A percentile compares a stretch with the other conserved stretches of the same genome.
Evolutionary conservation across 2,888 invertebrate genomes (phyloP).

Genomic region (Oxyteleia sp.): DNA sequence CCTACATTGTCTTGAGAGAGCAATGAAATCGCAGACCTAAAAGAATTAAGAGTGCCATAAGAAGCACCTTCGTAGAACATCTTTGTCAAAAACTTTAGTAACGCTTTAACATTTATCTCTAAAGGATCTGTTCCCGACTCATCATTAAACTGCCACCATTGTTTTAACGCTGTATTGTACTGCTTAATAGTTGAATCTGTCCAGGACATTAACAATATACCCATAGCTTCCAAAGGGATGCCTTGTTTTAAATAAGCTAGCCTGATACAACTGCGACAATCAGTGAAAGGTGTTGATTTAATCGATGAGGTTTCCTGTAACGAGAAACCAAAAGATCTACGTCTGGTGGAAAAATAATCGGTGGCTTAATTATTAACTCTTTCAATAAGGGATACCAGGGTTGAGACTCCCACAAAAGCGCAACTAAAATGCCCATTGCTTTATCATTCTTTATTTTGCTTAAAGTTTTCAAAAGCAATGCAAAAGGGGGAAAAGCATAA

Average conservation of each 20-base stretch:
- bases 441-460: slow-evolving; percentile 7
- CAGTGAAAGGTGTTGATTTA: slow-evolving; percentile 6
- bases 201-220: neutral
- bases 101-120: neutral
- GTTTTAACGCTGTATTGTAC: neutral
- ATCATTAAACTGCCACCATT: slow-evolving; percentile 9
- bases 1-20: neutral
- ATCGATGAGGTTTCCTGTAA: neutral
- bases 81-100: neutral
- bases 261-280: slow-evolving; percentile 20
- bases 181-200: slow-evolving; percentile 3
- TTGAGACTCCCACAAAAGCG: neutral
- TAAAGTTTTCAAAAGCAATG: slow-evolving; percentile 16
- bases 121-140: neutral
- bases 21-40: slow-evolving; percentile 4
- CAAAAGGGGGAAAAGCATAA: slow-evolving; percentile 26
- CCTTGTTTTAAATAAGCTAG: neutral
- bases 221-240: neutral
- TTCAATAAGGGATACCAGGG: slow-evolving; percentile 58
- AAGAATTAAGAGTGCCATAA: slow-evolving; percentile 1
- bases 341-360: neutral
- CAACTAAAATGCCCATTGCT: slow-evolving; percentile 3
- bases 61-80: slow-evolving; percentile 5
- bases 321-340: neutral
- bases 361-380: neutral